phyloP scores from a whole-genome alignment of 2,797 vertebrate species.

The Telmatherina bonti region DNA sequence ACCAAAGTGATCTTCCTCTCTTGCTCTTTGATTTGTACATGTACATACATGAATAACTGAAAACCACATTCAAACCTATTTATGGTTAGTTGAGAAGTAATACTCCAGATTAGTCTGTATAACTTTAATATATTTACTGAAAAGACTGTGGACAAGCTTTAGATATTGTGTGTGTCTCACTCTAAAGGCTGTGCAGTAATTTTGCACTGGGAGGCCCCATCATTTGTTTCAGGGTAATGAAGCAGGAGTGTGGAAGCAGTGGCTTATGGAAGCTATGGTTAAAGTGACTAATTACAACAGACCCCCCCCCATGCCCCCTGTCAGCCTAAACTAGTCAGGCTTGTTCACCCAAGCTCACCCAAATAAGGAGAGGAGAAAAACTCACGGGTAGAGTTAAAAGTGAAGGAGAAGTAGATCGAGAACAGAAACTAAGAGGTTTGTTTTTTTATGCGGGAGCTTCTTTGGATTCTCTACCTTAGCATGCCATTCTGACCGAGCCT shows the following conservation, averaged over 20 bases:
- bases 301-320: slow-evolving; percentile 74
- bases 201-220: slow-evolving; percentile 70
- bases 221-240: slow-evolving; percentile 86
- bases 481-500: slow-evolving; percentile 68
- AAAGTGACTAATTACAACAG: slow-evolving; percentile 86
- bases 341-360: slow-evolving; percentile 67
- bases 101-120: slow-evolving; percentile 45
- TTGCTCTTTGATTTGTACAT: slow-evolving; percentile 41
- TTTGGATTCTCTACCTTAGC: slow-evolving; percentile 62
- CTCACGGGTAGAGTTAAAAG: slow-evolving; percentile 28
- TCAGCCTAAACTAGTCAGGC: slow-evolving; percentile 70
- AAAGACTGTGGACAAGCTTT: slow-evolving; percentile 47
- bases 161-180: slow-evolving; percentile 61
- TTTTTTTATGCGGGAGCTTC: slow-evolving; percentile 49
- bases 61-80: slow-evolving; percentile 54
- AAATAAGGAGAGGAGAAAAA: slow-evolving; percentile 43
- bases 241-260: slow-evolving; percentile 81
- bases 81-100: slow-evolving; percentile 61
- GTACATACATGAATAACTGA: slow-evolving; percentile 56
- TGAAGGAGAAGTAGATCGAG: slow-evolving; percentile 25
- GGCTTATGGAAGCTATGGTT: slow-evolving; percentile 81
- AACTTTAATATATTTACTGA: slow-evolving; percentile 35
- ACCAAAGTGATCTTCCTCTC: slow-evolving; percentile 28
- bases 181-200: slow-evolving; percentile 63
- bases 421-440: slow-evolving; percentile 49